phyloP scores from a whole-genome alignment of 2,113 vertebrate species.

The Ictalurus punctatus region DNA sequence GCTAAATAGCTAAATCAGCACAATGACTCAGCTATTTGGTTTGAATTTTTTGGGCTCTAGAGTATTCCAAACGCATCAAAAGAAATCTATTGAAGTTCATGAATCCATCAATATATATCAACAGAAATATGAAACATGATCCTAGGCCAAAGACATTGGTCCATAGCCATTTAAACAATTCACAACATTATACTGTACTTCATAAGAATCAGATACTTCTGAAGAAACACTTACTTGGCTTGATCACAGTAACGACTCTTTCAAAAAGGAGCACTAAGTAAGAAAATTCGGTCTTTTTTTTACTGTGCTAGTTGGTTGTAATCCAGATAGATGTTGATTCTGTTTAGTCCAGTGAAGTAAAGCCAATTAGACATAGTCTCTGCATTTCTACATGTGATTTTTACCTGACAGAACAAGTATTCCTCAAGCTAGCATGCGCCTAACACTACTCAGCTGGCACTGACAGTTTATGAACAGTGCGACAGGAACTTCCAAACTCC shows the following conservation, averaged over 20 bases:
- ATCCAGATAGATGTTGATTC: background rate
- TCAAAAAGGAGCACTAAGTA: background rate
- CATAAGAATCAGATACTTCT: background rate
- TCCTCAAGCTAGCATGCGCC: background rate
- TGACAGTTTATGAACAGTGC: background rate
- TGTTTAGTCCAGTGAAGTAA: background rate
- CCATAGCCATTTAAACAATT: background rate
- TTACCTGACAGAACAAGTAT: background rate
- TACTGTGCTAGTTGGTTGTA: background rate
- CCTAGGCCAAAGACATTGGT: background rate
- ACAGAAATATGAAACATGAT: background rate
- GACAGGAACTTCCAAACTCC: background rate
- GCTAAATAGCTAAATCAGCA: slow-evolving; percentile 27
- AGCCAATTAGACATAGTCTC: background rate
- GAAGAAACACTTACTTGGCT: background rate
- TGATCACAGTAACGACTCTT: background rate
- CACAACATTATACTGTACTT: background rate
- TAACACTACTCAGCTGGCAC: background rate
- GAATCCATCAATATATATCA: background rate
- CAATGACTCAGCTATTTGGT: background rate
- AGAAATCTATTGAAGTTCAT: background rate
- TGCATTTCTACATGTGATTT: background rate
- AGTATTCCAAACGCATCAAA: background rate
- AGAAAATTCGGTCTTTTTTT: background rate
- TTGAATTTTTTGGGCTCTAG: background rate